These are phyloP conservation scores for Drosophila lini DNA, from an alignment of 1,140 invertebrate species.

Conservation along the genomic window DNA sequence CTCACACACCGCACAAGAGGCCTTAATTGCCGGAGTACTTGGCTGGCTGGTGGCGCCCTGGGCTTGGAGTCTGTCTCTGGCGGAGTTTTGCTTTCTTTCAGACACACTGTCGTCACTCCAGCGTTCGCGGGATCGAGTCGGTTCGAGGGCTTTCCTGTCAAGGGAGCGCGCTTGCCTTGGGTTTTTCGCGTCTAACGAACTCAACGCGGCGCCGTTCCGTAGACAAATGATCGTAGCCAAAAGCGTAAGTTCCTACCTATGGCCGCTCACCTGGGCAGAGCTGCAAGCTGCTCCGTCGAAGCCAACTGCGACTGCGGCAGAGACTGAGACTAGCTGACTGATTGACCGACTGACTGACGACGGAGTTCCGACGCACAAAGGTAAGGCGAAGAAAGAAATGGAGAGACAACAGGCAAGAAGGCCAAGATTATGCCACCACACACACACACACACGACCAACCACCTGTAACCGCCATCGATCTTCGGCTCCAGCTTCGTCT, in stretches of 20 bases:
- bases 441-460: conserved; percentile 9
- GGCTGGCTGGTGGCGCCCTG: neutral
- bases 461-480: conserved; percentile 56
- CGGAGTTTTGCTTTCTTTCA: conserved; percentile 40
- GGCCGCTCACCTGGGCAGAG: conserved; percentile 47
- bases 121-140: conserved; percentile 33
- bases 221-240: conserved; percentile 83
- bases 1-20: conserved; percentile 48
- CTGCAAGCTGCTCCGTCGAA: conserved; percentile 9
- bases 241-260: conserved; percentile 76
- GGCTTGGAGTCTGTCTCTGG: conserved; percentile 32
- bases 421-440: conserved; percentile 78
- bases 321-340: conserved; percentile 53
- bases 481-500: conserved; percentile 7
- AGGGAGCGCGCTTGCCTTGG: conserved; percentile 11
- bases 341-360: conserved; percentile 69
- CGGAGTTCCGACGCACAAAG: conserved; percentile 54
- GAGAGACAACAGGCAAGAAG: conserved; percentile 62
- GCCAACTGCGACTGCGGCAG: conserved; percentile 33
- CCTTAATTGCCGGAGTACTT: conserved; percentile 68
- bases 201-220: conserved; percentile 76
- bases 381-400: conserved; percentile 64
- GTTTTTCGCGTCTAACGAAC: conserved; percentile 76
- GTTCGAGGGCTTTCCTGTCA: conserved; percentile 2
- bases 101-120: conserved; percentile 26